Conservation (phyloP, 2,797 vertebrate species). For the Melanotaenia boesemani region DNA sequence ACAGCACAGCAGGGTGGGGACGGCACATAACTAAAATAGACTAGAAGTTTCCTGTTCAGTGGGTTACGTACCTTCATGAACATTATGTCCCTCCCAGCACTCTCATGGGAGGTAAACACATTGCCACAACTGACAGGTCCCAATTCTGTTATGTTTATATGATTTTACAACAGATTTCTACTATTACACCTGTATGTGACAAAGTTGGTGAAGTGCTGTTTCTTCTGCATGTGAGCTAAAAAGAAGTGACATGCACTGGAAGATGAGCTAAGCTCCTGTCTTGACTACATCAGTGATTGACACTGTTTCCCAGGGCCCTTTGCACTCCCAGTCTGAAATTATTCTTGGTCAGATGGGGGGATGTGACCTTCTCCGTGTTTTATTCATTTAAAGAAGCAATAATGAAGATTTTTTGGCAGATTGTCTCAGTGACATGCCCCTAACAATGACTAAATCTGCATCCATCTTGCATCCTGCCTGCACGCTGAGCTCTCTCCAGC, state of each 20-base stretch:
- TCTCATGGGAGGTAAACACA: conserved; percentile 21
- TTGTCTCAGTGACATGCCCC: too few relatives aligned
- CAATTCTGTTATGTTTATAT: not conserved
- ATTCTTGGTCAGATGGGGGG: conserved; percentile 7
- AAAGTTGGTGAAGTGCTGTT: not conserved
- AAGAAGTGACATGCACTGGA: conserved; percentile 30
- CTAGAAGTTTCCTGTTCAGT: conserved; percentile 66
- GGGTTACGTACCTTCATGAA: conserved; percentile 41
- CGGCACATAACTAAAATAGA: conserved; percentile 58
- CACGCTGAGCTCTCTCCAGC: too few relatives aligned
- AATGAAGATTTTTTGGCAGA: too few relatives aligned
- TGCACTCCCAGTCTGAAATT: conserved; percentile 18
- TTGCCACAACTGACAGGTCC: not conserved
- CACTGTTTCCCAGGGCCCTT: conserved; percentile 1
- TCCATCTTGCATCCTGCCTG: not conserved
- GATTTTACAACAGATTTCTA: not conserved
- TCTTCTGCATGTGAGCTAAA: conserved; percentile 4
- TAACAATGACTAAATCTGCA: not conserved
- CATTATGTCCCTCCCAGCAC: conserved; percentile 32
- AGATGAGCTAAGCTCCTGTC: conserved; percentile 38
- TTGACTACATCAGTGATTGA: conserved; percentile 9
- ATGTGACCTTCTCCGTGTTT: too few relatives aligned
- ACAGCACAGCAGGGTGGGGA: conserved; percentile 46
- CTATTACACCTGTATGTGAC: not conserved
- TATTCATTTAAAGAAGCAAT: too few relatives aligned